Evolutionary conservation across 2,113 vertebrate species (phyloP).

Genomic region (Chrysochloris asiatica): DNA sequence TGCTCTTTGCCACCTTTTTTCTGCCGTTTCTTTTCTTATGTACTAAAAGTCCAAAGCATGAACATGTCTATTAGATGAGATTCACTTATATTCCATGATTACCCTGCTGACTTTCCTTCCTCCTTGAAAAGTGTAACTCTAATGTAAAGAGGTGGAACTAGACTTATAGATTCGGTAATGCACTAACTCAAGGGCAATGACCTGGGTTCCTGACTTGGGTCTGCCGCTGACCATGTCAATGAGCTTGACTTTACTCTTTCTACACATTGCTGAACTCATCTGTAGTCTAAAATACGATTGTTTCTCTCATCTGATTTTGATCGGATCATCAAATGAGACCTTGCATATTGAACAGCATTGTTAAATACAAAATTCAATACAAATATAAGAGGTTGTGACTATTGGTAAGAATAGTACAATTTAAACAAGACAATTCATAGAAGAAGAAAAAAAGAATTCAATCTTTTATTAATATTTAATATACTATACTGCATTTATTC

Average conservation of each 20-base stretch:
- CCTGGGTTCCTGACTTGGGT: neutral
- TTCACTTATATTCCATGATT: neutral
- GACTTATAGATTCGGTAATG: neutral
- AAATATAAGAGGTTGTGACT: neutral
- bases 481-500: neutral
- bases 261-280: neutral
- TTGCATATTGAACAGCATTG: neutral
- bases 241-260: neutral
- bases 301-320: neutral
- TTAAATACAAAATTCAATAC: neutral
- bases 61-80: neutral
- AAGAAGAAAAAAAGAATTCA: neutral
- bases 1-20: neutral
- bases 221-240: neutral
- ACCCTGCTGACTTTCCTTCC: neutral
- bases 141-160: neutral
- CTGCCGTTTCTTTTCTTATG: neutral
- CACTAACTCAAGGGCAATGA: neutral
- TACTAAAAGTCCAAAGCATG: neutral
- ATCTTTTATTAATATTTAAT: neutral
- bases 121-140: neutral
- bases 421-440: neutral
- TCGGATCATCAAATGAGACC: conserved; percentile 9
- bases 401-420: neutral
- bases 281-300: neutral